phyloP scores from a whole-genome alignment of 2,888 invertebrate genomes.

The Syrphus vitripennis region DNA sequence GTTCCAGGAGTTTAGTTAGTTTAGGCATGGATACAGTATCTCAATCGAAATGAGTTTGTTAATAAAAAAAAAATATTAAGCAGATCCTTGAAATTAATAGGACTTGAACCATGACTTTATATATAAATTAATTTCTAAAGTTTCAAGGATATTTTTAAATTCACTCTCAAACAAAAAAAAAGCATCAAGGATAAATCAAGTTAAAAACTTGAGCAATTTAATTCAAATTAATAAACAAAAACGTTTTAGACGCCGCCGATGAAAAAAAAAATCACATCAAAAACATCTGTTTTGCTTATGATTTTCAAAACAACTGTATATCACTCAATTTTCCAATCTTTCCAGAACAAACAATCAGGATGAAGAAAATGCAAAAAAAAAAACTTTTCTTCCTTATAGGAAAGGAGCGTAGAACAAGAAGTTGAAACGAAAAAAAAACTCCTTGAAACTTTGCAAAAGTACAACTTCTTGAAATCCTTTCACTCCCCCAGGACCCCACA shows the following conservation, averaged over 20 bases:
- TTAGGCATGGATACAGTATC: background rate
- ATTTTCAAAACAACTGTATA: conserved; percentile 41
- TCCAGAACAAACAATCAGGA: conserved; percentile 28
- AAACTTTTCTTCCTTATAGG: conserved; percentile 14
- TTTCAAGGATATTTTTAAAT: background rate
- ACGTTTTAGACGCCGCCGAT: too few relatives aligned
- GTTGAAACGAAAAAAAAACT: background rate
- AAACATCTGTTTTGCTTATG: conserved; percentile 65
- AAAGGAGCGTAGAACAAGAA: background rate
- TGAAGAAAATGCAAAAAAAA: background rate
- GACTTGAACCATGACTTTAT: background rate
- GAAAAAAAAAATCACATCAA: background rate
- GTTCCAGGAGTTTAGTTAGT: background rate
- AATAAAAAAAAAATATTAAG: too few relatives aligned
- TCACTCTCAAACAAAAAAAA: background rate
- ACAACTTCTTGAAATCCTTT: background rate
- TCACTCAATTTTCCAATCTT: conserved; percentile 24
- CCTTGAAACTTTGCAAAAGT: conserved; percentile 1
- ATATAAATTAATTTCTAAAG: background rate
- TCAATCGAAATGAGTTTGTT: background rate
- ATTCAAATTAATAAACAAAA: background rate
- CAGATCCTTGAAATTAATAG: conserved; percentile 5
- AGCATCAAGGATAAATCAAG: background rate
- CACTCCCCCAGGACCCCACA: background rate
- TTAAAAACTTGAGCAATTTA: background rate